Evolutionary conservation across 2,888 invertebrate genomes (phyloP).

Genomic region (Lasioglossum zephyrum): DNA sequence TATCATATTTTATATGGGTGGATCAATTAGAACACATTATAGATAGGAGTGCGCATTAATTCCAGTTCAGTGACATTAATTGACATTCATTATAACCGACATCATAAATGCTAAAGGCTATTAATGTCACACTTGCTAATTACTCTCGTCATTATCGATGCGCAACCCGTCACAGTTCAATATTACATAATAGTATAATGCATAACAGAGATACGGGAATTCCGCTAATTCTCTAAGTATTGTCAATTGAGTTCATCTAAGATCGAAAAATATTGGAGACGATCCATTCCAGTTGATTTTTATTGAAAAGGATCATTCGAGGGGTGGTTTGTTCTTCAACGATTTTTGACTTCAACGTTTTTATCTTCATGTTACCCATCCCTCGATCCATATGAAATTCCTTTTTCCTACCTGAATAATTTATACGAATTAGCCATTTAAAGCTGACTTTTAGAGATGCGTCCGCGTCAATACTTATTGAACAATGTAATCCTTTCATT

Average conservation of each 20-base stretch:
- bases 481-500: background rate
- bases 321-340: no score
- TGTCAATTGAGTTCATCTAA: no score
- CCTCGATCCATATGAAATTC: background rate
- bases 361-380: no score
- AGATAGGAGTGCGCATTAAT: background rate
- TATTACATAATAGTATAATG: background rate
- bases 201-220: no score
- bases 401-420: background rate
- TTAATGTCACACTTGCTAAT: background rate
- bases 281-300: no score
- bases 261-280: no score
- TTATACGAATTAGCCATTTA: background rate
- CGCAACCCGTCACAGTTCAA: background rate
- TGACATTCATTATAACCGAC: background rate
- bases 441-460: background rate
- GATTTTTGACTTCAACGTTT: no score
- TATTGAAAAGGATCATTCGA: no score
- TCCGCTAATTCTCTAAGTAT: no score
- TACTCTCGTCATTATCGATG: background rate
- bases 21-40: background rate
- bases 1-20: background rate
- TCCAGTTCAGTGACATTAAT: background rate
- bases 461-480: background rate
- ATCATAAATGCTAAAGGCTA: background rate